phyloP scores from a whole-genome alignment of 1,140 invertebrate species.

The Acyrthosiphon pisum region DNA sequence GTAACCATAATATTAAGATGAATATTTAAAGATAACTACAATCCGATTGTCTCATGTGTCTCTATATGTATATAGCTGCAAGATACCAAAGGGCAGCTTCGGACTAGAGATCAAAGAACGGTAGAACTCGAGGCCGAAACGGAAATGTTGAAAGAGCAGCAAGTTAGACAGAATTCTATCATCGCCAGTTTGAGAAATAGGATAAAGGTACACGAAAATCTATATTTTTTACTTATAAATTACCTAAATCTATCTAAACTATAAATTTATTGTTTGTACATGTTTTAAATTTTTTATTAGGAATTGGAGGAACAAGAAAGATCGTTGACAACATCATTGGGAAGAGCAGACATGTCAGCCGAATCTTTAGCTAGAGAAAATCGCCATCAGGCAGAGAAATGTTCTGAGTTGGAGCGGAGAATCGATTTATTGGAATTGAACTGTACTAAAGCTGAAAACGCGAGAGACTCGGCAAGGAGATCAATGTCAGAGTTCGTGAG shows the following conservation, averaged over 20 bases:
- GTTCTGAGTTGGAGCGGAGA: constrained; percentile 78
- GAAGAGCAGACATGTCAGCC: constrained; percentile 73
- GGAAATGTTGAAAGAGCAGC: constrained; percentile 78
- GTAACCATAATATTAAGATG: background rate
- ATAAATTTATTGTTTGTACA: background rate
- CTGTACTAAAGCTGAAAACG: constrained; percentile 72
- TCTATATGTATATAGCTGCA: constrained; percentile 67
- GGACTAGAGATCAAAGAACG: constrained; percentile 72
- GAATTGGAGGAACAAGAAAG: constrained; percentile 79
- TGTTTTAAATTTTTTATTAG: constrained; percentile 60
- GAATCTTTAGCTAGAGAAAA: constrained; percentile 77
- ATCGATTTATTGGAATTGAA: constrained; percentile 74
- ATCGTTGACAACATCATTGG: constrained; percentile 69
- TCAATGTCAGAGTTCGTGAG: constrained; percentile 71
- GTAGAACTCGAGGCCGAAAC: constrained; percentile 74
- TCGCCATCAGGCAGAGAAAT: constrained; percentile 75
- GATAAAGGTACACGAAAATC: constrained; percentile 67
- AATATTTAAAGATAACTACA: background rate
- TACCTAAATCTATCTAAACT: background rate
- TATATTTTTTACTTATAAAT: background rate
- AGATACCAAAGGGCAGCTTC: constrained; percentile 72
- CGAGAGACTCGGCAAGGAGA: constrained; percentile 71
- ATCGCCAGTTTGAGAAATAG: constrained; percentile 79
- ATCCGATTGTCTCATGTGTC: background rate
- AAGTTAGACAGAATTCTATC: constrained; percentile 79